phyloP scores from a whole-genome alignment of 1,140 invertebrate species.

The Hormaphis cornu region DNA sequence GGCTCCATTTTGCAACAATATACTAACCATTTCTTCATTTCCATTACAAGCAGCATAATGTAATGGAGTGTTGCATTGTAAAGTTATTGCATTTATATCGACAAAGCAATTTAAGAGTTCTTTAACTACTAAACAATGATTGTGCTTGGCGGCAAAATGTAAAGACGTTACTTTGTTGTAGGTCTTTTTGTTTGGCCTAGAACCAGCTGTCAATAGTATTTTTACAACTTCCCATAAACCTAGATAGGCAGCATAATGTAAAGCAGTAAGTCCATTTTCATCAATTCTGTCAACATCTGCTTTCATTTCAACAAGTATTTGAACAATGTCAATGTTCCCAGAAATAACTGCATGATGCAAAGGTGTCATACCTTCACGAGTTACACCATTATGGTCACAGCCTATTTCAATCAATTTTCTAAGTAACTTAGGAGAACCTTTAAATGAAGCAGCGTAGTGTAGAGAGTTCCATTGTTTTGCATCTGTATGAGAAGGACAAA shows the following conservation, averaged over 20 bases:
- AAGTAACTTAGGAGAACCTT: not conserved
- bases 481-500: slow-evolving; percentile 26
- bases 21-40: slow-evolving; percentile 26
- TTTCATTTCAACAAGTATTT: slow-evolving; percentile 13
- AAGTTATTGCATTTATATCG: slow-evolving; percentile 13
- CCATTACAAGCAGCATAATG: slow-evolving; percentile 22
- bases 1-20: slow-evolving; percentile 24
- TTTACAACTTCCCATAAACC: slow-evolving; percentile 26
- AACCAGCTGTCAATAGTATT: slow-evolving; percentile 11
- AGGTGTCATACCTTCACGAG: slow-evolving; percentile 18
- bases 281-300: slow-evolving; percentile 12
- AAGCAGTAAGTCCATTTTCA: slow-evolving; percentile 29
- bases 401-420: slow-evolving; percentile 7
- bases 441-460: slow-evolving; percentile 23
- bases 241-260: slow-evolving; percentile 23
- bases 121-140: not conserved
- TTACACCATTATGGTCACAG: slow-evolving; percentile 10
- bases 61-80: slow-evolving; percentile 27
- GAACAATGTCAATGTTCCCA: slow-evolving; percentile 5
- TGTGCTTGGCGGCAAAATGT: slow-evolving; percentile 24
- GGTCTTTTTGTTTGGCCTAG: slow-evolving; percentile 14
- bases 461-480: slow-evolving; percentile 24
- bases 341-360: slow-evolving; percentile 28
- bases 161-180: slow-evolving; percentile 24
- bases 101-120: slow-evolving; percentile 3